Evolutionary conservation across 2,113 vertebrate genomes (phyloP).

Genomic region (Carettochelys insculpta): DNA sequence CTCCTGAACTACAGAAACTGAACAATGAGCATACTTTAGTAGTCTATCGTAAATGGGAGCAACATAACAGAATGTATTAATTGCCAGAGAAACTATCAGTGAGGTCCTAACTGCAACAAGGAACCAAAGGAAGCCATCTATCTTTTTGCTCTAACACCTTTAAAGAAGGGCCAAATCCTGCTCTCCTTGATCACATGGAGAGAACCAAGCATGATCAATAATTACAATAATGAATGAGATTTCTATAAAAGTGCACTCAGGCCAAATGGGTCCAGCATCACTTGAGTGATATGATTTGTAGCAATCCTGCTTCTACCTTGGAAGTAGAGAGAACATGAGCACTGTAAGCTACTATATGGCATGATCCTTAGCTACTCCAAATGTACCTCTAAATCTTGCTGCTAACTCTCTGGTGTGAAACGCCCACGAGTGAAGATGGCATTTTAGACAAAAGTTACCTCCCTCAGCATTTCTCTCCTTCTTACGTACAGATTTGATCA

Average conservation of each 20-base stretch:
- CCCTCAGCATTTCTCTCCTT: background rate
- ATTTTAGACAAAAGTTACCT: background rate
- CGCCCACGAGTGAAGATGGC: background rate
- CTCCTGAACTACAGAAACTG: background rate
- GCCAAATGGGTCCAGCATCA: background rate
- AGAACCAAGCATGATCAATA: background rate
- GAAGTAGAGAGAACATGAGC: background rate
- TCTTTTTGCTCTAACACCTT: no score
- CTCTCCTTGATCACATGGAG: background rate
- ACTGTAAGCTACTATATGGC: background rate
- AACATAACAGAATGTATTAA: slow-evolving; percentile 44
- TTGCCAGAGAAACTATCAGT: background rate
- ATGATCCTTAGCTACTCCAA: background rate
- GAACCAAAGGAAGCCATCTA: background rate
- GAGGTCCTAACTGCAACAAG: slow-evolving; percentile 5
- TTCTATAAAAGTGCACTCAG: no score
- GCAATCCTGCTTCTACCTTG: background rate
- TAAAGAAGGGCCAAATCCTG: background rate
- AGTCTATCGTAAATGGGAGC: background rate
- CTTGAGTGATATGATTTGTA: background rate
- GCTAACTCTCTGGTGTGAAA: background rate
- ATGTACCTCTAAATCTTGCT: background rate
- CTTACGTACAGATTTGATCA: no score
- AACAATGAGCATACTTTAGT: slow-evolving; percentile 11
- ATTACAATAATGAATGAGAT: no score